Base-by-base conservation (phyloP, 1,140 invertebrate species). In the Heliothis virescens region DNA sequence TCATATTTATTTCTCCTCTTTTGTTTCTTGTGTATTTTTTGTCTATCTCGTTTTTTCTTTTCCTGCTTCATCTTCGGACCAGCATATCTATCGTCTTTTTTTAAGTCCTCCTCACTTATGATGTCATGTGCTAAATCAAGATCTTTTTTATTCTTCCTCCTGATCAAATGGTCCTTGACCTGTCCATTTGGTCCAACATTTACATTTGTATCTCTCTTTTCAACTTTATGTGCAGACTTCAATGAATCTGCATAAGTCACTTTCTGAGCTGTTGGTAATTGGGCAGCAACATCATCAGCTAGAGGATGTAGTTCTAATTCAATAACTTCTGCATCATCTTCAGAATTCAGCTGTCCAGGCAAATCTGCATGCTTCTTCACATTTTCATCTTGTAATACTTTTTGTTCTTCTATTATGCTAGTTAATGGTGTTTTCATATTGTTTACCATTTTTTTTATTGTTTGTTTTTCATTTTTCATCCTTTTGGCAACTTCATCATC, bases 1-100 rank as follows among this genome's bases (percentile, higher is more conserved):
- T 91, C 91, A 83, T 92, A 91, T 79, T 91, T 93, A 74, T 91
- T 90, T 26, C 85, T 89, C 34, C 89, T 91, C 69, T 94, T 94
- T 76, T 91, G 89, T 79, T 91, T 94, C 82, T 91, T 94, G 57
- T 89, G 86, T 52, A 76, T 82, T 62, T 92, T 92, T 16, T 89
- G 86, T 18, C 88, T 87, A 55, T 90, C 84, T 57, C 88, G 71
- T 87, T 90, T 92, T 79, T 92, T 92, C 69, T 83, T 87, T 16
- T 90, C 90, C 77, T 87, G 81, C 81, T 90, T 94, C 34, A 79
- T 73, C 72, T 88, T 92, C 12, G 82, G 86, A 16, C 75, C 78
- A 59, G 79, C 72, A 82, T 94, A 92, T 86, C 91, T 87, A 75
- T 92, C 87, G 76, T 94, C 93, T 82, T 92, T 93, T 79, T 86